A percentile compares a stretch with the other conserved stretches of the same genome.
These are phyloP conservation scores for Aplochiton taeniatus DNA, from an alignment of 2,797 vertebrate genomes.

Conservation along the genomic window DNA sequence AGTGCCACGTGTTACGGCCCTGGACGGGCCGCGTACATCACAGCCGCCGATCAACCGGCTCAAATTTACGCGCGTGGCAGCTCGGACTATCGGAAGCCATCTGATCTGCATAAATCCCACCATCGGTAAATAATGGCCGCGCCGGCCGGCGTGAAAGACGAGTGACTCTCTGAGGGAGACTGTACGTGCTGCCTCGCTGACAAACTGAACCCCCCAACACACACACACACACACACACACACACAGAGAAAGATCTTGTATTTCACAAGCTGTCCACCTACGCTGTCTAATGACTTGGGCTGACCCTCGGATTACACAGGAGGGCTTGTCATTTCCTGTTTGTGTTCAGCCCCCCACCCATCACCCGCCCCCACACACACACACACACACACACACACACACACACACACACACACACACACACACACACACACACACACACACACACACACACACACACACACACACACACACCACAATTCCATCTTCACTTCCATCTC, in stretches of 20 bases:
- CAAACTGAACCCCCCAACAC: neutral
- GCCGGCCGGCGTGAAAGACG: constrained; percentile 32
- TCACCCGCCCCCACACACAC: neutral
- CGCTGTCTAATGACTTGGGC: constrained; percentile 15
- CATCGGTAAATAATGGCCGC: constrained; percentile 63
- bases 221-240: too few species aligned
- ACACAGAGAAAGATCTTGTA: too few species aligned
- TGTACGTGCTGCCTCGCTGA: too few species aligned
- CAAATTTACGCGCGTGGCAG: constrained; percentile 54
- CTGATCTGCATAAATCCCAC: constrained; percentile 70
- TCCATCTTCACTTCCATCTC: constrained; percentile 12
- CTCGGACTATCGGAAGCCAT: constrained; percentile 37
- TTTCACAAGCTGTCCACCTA: constrained; percentile 30
- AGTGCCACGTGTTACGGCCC: constrained; percentile 44
- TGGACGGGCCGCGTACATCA: constrained; percentile 54
- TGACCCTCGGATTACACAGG: constrained; percentile 33
- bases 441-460: too few species aligned
- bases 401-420: too few species aligned
- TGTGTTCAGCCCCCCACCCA: constrained; percentile 10
- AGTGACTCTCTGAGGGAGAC: neutral
- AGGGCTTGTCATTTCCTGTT: constrained; percentile 40
- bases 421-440: too few species aligned
- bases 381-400: neutral
- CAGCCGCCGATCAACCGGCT: constrained; percentile 61
- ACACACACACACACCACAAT: too few species aligned